phyloP scores from a whole-genome alignment of 2,888 invertebrate species.

The Hyposoter didymator region DNA sequence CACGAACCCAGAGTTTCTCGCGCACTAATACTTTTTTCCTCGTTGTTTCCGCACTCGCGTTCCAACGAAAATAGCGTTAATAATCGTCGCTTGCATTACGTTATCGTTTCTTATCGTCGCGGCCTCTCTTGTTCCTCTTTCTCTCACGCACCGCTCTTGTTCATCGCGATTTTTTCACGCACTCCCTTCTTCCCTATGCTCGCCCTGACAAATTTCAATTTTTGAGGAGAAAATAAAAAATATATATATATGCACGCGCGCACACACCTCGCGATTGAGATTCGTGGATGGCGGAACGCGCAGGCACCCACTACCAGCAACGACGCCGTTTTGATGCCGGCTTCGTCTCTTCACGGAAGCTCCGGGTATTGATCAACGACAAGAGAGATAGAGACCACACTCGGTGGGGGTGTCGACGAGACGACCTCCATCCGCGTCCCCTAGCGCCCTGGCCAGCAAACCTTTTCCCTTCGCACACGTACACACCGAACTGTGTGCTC shows the following conservation, averaged over 20 bases:
- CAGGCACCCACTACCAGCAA: constrained; percentile 48
- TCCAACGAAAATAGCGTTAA: constrained; percentile 28
- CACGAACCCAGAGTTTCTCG: background rate
- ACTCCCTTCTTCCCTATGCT: constrained; percentile 2
- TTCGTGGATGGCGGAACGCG: constrained; percentile 53
- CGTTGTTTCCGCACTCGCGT: constrained; percentile 38
- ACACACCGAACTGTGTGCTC: background rate
- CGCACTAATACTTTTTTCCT: constrained; percentile 16
- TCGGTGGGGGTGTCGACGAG: constrained; percentile 29
- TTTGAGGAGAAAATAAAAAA: constrained; percentile 9
- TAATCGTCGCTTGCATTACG: constrained; percentile 51
- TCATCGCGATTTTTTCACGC: background rate
- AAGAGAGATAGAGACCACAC: constrained; percentile 32
- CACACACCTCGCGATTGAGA: constrained; percentile 44
- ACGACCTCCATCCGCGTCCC: constrained; percentile 56
- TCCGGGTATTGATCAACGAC: constrained; percentile 71
- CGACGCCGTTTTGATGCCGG: constrained; percentile 67
- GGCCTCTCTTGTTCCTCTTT: background rate
- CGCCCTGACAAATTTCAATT: background rate
- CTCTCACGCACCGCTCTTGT: background rate
- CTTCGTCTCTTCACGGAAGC: constrained; percentile 65
- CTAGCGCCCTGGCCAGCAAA: constrained; percentile 46
- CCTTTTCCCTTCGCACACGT: constrained; percentile 5
- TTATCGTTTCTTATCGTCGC: background rate
- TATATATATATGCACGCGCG: constrained; percentile 7